Percentiles rank a stretch among this genome's conserved stretches.
Evolutionary conservation across 2,797 vertebrate species (phyloP).

Genomic region (Myotis vivesi): DNA sequence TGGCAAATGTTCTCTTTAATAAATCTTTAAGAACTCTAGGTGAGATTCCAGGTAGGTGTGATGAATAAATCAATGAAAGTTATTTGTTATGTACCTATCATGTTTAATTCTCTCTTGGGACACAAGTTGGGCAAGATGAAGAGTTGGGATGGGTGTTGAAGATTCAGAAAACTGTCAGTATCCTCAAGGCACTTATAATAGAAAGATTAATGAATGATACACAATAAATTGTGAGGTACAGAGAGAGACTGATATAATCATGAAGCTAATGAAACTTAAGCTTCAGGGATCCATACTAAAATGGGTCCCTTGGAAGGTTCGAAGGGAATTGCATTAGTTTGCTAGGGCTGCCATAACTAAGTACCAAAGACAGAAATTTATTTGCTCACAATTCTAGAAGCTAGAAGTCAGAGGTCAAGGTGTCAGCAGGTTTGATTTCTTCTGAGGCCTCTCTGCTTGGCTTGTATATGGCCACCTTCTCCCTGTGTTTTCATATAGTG

Average conservation of each 20-base stretch:
- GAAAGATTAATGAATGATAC: conserved; percentile 11
- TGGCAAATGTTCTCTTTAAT: background rate
- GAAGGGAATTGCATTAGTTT: background rate
- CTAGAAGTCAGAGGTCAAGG: background rate
- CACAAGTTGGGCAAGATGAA: background rate
- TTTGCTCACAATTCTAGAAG: background rate
- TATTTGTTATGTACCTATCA: background rate
- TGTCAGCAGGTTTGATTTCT: background rate
- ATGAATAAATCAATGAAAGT: background rate
- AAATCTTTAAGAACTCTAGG: background rate
- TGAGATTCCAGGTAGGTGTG: background rate
- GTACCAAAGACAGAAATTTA: background rate
- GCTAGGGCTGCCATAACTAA: background rate
- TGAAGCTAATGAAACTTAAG: background rate
- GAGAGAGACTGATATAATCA: background rate
- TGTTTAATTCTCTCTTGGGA: background rate
- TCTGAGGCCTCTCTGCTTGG: background rate
- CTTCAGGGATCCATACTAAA: background rate
- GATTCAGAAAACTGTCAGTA: background rate
- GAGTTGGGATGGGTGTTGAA: background rate
- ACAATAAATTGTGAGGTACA: background rate
- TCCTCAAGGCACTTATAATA: background rate
- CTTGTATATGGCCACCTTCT: background rate
- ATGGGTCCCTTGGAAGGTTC: background rate
- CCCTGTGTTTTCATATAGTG: background rate